Evolutionary conservation across 2,888 invertebrate species (phyloP), one percentile per base, ranked within the genome.

Genomic region (Thera britannica): DNA sequence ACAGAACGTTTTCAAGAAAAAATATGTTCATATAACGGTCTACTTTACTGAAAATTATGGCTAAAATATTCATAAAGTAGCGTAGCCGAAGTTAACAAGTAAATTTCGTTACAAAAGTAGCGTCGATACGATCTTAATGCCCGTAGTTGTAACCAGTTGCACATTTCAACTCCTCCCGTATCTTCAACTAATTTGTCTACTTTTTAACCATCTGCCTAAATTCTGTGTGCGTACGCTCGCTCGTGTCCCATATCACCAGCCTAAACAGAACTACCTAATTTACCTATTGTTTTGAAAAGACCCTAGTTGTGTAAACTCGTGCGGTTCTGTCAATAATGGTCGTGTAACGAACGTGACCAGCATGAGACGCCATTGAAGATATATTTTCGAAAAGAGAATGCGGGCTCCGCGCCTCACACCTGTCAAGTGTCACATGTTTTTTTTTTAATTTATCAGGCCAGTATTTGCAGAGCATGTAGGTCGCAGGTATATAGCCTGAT

Each of bases 341-440:
- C 61, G 46, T 75, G 71, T 77, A 75, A 77, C 76, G 80, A 78
- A 88, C 89, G 89, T 89, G 89, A 88, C 84, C 68, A 67, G 89
- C 84, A 88, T 88, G 77, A 77, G 78, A 77, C 80, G 68, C 68
- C 74, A 73, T 75, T 71, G 67, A 72, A 71, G 78, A 79, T 79
- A 77, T 77, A 77, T 81, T 83, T 83, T 87, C 78, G 74, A 84
- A 84, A 84, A 81, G 79, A 83, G 85, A 85, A 88, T 88, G 89
- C 88, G 89, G 88, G 89, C 81, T 83, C 83, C 78, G 82, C 86
- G 86, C 83, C 83, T 81, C 81, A 83, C 89, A 88, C 80, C 86
- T 89, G 88, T 86, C 86, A 84, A 83, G 83, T 87, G 84, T 78
- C 78, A 75, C 67, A 58, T 71, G 72, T 78, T 77, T 68, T 78